Evolutionary conservation across 1,140 invertebrate genomes (phyloP).

Genomic region (Pachyrhynchus sulphureomaculatus): DNA sequence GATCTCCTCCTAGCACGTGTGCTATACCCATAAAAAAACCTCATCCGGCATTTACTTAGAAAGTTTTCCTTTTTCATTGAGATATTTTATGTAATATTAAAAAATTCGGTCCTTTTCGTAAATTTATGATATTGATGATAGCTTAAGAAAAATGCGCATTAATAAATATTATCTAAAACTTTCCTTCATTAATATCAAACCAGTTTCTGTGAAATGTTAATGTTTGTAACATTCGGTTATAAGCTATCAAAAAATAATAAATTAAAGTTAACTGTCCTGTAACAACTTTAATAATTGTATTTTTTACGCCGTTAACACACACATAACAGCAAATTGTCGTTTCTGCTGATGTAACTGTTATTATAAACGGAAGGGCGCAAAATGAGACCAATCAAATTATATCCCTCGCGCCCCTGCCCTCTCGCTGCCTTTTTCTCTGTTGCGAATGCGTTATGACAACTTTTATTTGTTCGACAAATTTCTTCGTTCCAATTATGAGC

Average conservation of each 20-base stretch:
- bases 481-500: conserved; percentile 26
- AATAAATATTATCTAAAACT: too few species aligned
- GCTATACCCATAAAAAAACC: too few species aligned
- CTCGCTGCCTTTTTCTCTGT: background rate
- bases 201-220: too few species aligned
- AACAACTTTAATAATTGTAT: background rate
- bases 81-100: too few species aligned
- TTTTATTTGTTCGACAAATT: conserved; percentile 30
- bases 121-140: too few species aligned
- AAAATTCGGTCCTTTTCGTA: too few species aligned
- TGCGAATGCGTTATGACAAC: conserved; percentile 21
- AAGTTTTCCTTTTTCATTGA: too few species aligned
- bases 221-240: too few species aligned
- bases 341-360: conserved; percentile 20
- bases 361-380: conserved; percentile 10
- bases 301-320: conserved; percentile 6
- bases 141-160: too few species aligned
- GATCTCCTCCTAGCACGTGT: too few species aligned
- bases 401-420: background rate
- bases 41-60: too few species aligned
- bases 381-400: conserved; percentile 28
- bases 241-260: background rate
- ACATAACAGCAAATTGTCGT: conserved; percentile 9
- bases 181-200: too few species aligned
- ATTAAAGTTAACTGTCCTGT: background rate